A percentile compares a stretch with the other conserved stretches of the same genome.
These are phyloP conservation scores for Luidia sarsii DNA, from an alignment of 53 echinoderm and acorn worm species.

Conservation along the genomic window DNA sequence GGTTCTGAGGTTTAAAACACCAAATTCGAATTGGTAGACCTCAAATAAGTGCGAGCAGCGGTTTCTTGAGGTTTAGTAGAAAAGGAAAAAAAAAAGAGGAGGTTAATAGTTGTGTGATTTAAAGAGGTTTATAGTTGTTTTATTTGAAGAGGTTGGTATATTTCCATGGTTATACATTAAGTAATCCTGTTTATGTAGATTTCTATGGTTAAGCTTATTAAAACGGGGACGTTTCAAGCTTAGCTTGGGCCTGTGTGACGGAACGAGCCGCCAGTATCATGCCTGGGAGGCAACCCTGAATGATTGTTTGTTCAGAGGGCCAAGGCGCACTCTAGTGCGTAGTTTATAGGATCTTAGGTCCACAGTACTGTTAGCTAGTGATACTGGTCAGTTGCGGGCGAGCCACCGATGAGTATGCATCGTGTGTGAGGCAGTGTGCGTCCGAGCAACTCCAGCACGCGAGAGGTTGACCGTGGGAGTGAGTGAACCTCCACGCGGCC, in stretches of 20 bases:
- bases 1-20: conserved; percentile 21
- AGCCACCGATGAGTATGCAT: not conserved
- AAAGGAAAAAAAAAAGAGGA: too few species aligned
- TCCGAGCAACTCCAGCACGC: not conserved
- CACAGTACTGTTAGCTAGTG: too few species aligned
- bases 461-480: conserved; percentile 11
- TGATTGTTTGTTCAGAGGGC: not conserved
- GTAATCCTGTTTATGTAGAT: not conserved
- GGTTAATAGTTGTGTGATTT: not conserved
- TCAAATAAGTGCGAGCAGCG: not conserved
- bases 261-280: not conserved
- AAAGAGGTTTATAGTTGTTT: conserved; percentile 12
- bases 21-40: conserved; percentile 2
- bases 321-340: not conserved
- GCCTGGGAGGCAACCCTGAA: conserved; percentile 16
- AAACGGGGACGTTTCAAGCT: conserved; percentile 26
- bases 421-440: not conserved
- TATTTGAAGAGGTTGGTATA: not conserved
- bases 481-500: not conserved
- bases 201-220: conserved; percentile 7
- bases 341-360: too few species aligned
- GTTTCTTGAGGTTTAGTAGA: conserved; percentile 17
- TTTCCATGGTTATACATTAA: too few species aligned
- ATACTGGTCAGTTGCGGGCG: not conserved
- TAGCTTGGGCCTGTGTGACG: conserved; percentile 30